Conservation (phyloP, 2,888 invertebrate species). For the Tenthredo distinguenda region DNA sequence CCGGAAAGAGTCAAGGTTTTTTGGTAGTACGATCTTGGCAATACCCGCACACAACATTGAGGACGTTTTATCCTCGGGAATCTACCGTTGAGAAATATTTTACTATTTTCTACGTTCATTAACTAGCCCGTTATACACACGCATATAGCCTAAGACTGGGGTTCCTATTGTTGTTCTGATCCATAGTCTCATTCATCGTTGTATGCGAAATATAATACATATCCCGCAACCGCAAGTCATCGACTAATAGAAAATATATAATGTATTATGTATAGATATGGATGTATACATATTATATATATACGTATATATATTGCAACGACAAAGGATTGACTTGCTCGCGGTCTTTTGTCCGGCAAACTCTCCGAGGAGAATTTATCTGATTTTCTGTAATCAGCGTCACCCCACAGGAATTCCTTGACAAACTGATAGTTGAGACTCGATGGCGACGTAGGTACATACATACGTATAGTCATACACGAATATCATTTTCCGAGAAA, state of each 20-base stretch:
- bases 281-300: not conserved
- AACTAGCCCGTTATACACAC: conserved; percentile 6
- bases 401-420: conserved; percentile 40
- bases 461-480: not conserved
- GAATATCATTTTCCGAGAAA: not conserved
- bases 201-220: conserved; percentile 1
- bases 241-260: conserved; percentile 9
- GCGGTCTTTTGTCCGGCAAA: conserved; percentile 26
- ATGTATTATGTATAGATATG: not conserved
- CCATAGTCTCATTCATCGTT: conserved; percentile 21
- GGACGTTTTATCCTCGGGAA: not conserved
- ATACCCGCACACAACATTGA: not conserved
- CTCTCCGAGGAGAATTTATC: conserved; percentile 36
- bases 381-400: conserved; percentile 44
- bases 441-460: not conserved
- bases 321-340: not conserved
- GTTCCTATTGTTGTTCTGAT: conserved; percentile 6
- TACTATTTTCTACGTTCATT: not conserved
- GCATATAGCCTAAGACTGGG: not conserved
- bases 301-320: not conserved
- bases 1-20: not conserved
- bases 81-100: not conserved
- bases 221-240: conserved; percentile 15
- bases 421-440: conserved; percentile 22
- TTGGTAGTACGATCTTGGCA: not conserved